Evolutionary conservation across 2,888 invertebrate genomes (phyloP).

Genomic region (Crioceris asparagi): DNA sequence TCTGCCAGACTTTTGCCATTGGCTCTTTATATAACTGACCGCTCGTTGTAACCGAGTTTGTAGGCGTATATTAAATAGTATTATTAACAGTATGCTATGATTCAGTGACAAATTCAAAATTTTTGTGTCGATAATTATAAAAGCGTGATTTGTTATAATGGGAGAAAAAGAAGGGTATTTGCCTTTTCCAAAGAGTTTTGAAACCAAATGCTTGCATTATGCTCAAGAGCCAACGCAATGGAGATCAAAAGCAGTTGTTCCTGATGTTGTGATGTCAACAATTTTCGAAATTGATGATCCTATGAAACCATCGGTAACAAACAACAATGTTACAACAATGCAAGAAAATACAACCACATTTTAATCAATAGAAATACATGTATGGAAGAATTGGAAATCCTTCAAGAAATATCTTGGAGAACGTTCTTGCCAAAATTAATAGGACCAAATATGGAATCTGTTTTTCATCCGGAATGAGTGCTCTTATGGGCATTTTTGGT

Average conservation of each 20-base stretch:
- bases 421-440: conserved; percentile 2
- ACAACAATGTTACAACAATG: not conserved
- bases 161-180: conserved; percentile 8
- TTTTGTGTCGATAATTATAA: too few relatives aligned
- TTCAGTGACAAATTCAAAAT: too few relatives aligned
- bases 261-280: conserved; percentile 4
- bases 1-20: too few relatives aligned
- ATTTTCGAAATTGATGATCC: conserved; percentile 2
- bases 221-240: not conserved
- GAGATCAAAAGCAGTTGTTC: conserved; percentile 1
- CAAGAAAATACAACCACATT: not conserved
- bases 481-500: conserved; percentile 3
- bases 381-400: conserved; percentile 6
- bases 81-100: too few relatives aligned
- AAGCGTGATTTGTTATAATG: too few relatives aligned
- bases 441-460: conserved; percentile 7
- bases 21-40: too few relatives aligned
- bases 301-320: not conserved
- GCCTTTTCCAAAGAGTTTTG: conserved; percentile 7
- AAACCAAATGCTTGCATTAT: conserved; percentile 6
- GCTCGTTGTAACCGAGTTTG: too few relatives aligned
- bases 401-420: conserved; percentile 5
- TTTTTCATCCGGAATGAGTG: conserved; percentile 9
- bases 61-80: too few relatives aligned
- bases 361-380: conserved; percentile 6